Percentiles rank a stretch among this genome's conserved stretches.
Conservation (phyloP, 2,888 invertebrate species). For the Pseudanteris insignis region DNA sequence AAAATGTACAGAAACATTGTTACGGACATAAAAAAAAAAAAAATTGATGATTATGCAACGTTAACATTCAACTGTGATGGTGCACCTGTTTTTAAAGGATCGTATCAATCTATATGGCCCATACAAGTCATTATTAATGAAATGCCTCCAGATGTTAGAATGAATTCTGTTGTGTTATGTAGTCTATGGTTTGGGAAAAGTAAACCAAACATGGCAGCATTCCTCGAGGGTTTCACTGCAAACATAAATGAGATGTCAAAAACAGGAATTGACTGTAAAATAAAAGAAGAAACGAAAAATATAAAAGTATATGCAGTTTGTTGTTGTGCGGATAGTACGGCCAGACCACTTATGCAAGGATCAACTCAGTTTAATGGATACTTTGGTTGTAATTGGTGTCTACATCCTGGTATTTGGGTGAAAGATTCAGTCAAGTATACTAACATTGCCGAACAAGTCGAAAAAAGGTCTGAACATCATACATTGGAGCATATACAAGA, state of each 20-base stretch:
- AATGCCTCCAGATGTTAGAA: not conserved
- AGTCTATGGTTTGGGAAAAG: slow-evolving; percentile 34
- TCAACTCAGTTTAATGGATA: not conserved
- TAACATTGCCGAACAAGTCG: not conserved
- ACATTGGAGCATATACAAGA: not conserved
- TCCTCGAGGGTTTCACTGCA: not conserved
- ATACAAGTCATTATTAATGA: slow-evolving; percentile 1
- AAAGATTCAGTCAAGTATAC: not conserved
- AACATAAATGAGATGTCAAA: not conserved
- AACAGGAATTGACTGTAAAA: not conserved
- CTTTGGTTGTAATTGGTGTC: not conserved
- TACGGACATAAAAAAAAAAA: not conserved
- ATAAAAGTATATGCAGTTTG: not conserved
- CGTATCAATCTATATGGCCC: slow-evolving; percentile 3
- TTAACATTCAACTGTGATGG: slow-evolving; percentile 4
- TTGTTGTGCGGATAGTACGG: slow-evolving; percentile 4
- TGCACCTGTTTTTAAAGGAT: slow-evolving; percentile 2
- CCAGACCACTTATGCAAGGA: not conserved
- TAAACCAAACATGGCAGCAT: not conserved
- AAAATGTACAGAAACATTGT: not conserved
- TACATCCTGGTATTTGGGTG: not conserved
- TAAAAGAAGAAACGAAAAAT: not conserved
- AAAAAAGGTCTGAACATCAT: not conserved
- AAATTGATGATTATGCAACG: not conserved
- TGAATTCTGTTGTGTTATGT: slow-evolving; percentile 14